Base-by-base conservation (phyloP, 2,888 invertebrate genomes). In the Monopis laevigella region DNA sequence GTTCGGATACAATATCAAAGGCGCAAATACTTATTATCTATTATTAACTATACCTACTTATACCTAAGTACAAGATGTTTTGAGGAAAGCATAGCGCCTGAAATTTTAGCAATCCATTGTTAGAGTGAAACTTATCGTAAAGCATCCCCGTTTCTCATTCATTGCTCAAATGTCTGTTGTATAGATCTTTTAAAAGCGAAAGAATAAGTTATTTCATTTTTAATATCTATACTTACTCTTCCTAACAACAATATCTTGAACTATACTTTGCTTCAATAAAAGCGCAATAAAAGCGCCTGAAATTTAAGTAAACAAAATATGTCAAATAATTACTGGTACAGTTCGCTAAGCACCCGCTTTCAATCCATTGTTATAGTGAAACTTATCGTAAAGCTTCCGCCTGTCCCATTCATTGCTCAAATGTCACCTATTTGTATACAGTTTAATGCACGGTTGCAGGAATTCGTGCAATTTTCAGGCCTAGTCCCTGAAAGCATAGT, bases 361-460 rank as follows among this genome's bases (percentile, higher is more conserved):
- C 5, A 8, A 21, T 2, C 17, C 4, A 32, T 32, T 32, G 32
- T 32, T 32, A 17, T 5, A 17, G 16, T 13, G 17, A 32, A 32
- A n/a, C 7, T 32, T 32, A 32, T 32, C 32, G 17, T n/a, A 29
- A 29, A 29, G 7, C 17, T 7, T 2, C 5, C 6, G 16, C 2
- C 2, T 32, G 32, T n/a, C 14, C 32, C 17, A 17, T 14, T 32
- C 32, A 32, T 32, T 32, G 17, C 10, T 10, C 3, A 30, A 2
- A 13, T 16, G 32, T 14, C 17, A 32, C 10, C 32, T 32, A 17
- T 32, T 32, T 32, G 32, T 32, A 17, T 17, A 32, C 14, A 14
- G 14, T 32, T 32, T 32, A 32, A 32, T 32, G 32, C 32, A 32
- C 32, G 32, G 16, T 32, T 32, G 32, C 17, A 14, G 32, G 17